phyloP scores from a whole-genome alignment of 2,113 vertebrate genomes.

The Ictalurus punctatus region DNA sequence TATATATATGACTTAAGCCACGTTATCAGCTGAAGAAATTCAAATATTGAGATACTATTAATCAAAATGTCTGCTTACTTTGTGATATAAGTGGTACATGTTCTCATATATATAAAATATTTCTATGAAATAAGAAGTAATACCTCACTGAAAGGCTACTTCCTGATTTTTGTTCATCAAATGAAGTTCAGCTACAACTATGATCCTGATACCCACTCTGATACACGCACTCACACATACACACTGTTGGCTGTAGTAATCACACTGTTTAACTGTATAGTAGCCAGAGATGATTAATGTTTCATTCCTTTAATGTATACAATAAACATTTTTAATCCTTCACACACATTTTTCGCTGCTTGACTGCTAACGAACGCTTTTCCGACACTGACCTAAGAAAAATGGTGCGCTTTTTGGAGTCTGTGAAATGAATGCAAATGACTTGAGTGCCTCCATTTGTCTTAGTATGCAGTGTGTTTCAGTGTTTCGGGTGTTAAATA shows the following conservation, averaged over 20 bases:
- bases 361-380: neutral
- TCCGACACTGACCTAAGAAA: neutral
- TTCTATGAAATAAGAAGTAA: neutral
- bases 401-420: neutral
- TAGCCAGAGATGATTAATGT: neutral
- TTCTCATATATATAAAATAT: neutral
- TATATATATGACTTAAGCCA: too few relatives aligned
- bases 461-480: conserved; percentile 11
- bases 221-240: neutral
- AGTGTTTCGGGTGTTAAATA: conserved; percentile 3
- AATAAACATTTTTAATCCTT: neutral
- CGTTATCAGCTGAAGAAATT: too few relatives aligned
- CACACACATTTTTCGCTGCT: neutral
- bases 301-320: neutral
- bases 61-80: too few relatives aligned
- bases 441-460: conserved; percentile 3
- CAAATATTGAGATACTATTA: too few relatives aligned
- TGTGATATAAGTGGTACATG: too few relatives aligned
- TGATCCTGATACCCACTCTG: neutral
- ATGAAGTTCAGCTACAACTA: neutral
- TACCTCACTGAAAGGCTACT: neutral
- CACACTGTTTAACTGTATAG: neutral
- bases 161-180: neutral
- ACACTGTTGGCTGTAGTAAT: neutral
- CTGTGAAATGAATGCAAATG: conserved; percentile 23